A percentile compares a stretch with the other conserved stretches of the same genome.
These are phyloP conservation scores for Centropus bengalensis DNA, from an alignment of 2,113 vertebrate species.

Conservation along the genomic window DNA sequence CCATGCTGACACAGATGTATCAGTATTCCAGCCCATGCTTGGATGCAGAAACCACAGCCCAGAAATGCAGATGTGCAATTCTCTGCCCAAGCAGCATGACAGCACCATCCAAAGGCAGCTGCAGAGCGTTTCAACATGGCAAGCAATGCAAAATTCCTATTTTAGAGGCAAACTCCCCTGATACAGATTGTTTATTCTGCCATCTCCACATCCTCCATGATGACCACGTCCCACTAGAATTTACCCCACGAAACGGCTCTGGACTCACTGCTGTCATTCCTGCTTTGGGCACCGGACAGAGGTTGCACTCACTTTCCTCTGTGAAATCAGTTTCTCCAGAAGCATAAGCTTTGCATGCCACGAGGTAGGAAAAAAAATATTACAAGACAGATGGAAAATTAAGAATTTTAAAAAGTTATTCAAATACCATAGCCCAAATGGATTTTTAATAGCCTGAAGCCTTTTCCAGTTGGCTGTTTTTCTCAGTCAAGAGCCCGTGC, in stretches of 20 bases:
- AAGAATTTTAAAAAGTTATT: not conserved
- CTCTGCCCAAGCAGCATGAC: not conserved
- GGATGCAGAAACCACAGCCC: not conserved
- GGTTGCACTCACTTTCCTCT: rapidly evolving
- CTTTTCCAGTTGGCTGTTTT: not conserved
- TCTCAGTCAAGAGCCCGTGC: not conserved
- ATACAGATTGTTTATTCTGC: not conserved
- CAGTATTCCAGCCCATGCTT: rapidly evolving
- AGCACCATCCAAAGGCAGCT: not conserved
- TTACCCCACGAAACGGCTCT: not conserved
- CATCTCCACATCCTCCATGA: not conserved
- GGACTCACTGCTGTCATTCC: rapidly evolving
- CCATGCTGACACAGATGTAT: rapidly evolving
- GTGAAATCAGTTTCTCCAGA: not conserved
- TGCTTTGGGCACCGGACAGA: not conserved
- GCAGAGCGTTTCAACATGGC: not conserved
- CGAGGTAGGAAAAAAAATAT: not conserved
- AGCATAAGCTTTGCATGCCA: not conserved
- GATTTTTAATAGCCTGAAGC: not conserved
- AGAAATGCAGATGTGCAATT: not conserved
- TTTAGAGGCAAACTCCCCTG: not conserved
- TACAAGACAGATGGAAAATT: not conserved
- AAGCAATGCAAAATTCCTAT: not conserved
- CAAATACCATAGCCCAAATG: not conserved
- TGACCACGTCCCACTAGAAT: not conserved